Conservation (phyloP, 1,140 invertebrate genomes). For the Drosophila bifasciata region DNA sequence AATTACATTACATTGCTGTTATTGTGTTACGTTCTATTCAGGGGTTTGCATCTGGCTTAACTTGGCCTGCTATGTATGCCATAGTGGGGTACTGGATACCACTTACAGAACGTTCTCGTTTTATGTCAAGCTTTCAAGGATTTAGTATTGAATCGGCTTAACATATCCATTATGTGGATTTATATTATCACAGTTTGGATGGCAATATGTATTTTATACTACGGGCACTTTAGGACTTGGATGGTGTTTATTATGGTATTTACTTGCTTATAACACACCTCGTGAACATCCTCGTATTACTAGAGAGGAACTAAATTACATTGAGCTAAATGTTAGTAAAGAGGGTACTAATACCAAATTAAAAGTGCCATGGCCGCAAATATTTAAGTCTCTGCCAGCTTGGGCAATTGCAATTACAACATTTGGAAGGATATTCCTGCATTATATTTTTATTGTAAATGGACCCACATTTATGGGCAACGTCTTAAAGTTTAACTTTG, state of each 20-base stretch:
- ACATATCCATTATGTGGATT: constrained; percentile 90
- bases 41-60: constrained; percentile 90
- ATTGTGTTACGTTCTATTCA: constrained; percentile 88
- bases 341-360: constrained; percentile 80
- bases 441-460: constrained; percentile 89
- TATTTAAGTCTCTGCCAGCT: constrained; percentile 90
- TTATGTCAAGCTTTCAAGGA: constrained; percentile 91
- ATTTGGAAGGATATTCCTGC: constrained; percentile 90
- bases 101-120: constrained; percentile 89
- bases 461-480: constrained; percentile 90
- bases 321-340: constrained; percentile 86
- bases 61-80: constrained; percentile 94
- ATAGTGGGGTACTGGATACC: constrained; percentile 94
- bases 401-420: constrained; percentile 92
- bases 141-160: constrained; percentile 90
- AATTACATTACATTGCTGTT: constrained; percentile 86
- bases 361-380: constrained; percentile 89
- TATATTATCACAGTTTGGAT: constrained; percentile 88
- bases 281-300: constrained; percentile 90
- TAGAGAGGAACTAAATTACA: constrained; percentile 88
- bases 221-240: constrained; percentile 88
- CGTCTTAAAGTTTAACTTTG: constrained; percentile 88
- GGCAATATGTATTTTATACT: constrained; percentile 89
- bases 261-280: constrained; percentile 90
- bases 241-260: constrained; percentile 89